A percentile compares a stretch with the other conserved stretches of the same genome.
phyloP scores from a whole-genome alignment of 2,888 invertebrate species.

The Liposcelis brunnea region DNA sequence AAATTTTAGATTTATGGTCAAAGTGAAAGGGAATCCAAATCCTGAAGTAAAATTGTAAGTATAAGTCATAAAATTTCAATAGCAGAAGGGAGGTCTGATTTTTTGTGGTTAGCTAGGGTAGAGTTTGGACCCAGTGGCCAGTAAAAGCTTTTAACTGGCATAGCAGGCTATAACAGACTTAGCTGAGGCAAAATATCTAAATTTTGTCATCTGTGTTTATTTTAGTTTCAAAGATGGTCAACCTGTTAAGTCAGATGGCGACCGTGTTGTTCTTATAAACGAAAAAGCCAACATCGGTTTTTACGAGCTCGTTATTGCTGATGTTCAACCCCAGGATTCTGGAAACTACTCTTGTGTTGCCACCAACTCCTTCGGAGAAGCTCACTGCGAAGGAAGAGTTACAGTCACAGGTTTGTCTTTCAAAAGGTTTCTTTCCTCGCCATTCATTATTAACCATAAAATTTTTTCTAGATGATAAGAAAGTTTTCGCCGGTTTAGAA shows the following conservation, averaged over 20 bases:
- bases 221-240: constrained; percentile 65
- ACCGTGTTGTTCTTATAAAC: constrained; percentile 48
- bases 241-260: constrained; percentile 47
- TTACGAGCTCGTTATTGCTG: constrained; percentile 72
- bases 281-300: constrained; percentile 66
- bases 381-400: constrained; percentile 53
- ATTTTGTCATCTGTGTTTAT: constrained; percentile 13
- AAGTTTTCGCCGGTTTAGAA: constrained; percentile 60
- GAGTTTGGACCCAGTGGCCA: neutral
- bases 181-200: constrained; percentile 2
- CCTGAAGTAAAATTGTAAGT: constrained; percentile 85
- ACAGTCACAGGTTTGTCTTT: constrained; percentile 50
- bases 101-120: neutral
- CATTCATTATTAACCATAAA: neutral
- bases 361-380: constrained; percentile 63
- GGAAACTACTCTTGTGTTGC: constrained; percentile 75
- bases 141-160: neutral
- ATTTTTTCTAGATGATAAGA: constrained; percentile 48
- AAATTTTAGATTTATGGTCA: constrained; percentile 73
- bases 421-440: neutral
- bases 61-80: constrained; percentile 8
- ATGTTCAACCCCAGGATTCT: constrained; percentile 60
- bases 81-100: neutral
- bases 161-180: neutral
- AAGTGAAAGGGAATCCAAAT: constrained; percentile 72